Evolutionary conservation across 2,888 invertebrate species (phyloP).

Genomic region (Dicranocentrus wangi): DNA sequence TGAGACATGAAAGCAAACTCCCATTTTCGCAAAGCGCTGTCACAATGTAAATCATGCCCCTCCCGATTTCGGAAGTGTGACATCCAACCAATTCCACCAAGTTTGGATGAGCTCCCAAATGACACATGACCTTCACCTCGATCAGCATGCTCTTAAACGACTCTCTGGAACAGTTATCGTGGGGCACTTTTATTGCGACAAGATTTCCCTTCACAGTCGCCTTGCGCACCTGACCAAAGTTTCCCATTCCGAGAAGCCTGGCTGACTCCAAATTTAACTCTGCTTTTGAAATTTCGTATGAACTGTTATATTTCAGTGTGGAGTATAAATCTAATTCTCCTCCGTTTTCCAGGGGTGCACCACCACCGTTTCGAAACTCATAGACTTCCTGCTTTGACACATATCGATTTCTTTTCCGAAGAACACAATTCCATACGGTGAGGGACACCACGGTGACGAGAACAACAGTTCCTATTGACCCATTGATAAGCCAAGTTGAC

Average conservation of each 20-base stretch:
- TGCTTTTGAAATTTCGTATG: neutral
- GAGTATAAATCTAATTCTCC: neutral
- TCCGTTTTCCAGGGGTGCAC: neutral
- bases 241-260: neutral
- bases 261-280: neutral
- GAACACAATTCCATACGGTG: no score
- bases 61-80: no score
- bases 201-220: neutral
- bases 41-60: no score
- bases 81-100: no score
- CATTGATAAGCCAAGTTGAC: no score
- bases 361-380: neutral
- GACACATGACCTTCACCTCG: no score
- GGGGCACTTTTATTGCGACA: neutral
- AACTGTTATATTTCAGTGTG: neutral
- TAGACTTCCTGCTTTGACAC: neutral
- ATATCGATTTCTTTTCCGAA: neutral
- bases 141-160: no score
- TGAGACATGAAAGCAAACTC: neutral
- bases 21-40: conserved; percentile 16
- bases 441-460: no score
- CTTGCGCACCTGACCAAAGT: neutral
- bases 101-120: no score
- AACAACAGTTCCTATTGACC: no score
- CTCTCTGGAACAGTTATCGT: no score